Percentiles rank a stretch among this genome's conserved stretches.
phyloP scores from a whole-genome alignment of 2,888 invertebrate genomes.

The Caprella mutica region DNA sequence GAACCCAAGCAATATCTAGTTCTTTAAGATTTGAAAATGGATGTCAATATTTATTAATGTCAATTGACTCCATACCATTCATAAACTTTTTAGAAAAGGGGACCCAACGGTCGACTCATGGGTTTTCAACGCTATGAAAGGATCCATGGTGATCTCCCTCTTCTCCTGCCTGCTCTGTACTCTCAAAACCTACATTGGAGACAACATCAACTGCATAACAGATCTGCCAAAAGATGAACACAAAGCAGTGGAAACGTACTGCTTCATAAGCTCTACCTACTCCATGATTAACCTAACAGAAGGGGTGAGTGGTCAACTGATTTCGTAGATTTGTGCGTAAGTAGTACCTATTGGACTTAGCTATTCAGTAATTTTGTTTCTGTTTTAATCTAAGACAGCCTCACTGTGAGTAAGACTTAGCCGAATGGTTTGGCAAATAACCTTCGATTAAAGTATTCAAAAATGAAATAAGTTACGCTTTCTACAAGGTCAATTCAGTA shows the following conservation, averaged over 20 bases:
- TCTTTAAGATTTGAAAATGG: too few species aligned
- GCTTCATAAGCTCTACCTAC: constrained; percentile 31
- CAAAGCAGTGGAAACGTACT: constrained; percentile 31
- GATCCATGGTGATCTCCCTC: constrained; percentile 17
- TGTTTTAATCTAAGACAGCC: too few species aligned
- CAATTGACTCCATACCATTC: too few species aligned
- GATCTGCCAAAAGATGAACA: constrained; percentile 24
- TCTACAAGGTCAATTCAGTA: too few species aligned
- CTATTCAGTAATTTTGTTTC: too few species aligned
- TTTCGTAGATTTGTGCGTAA: not conserved
- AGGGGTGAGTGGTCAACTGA: constrained; percentile 1
- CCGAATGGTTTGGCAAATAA: too few species aligned
- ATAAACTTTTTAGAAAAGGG: not conserved
- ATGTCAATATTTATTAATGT: too few species aligned
- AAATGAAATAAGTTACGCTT: too few species aligned
- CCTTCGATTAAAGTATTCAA: too few species aligned
- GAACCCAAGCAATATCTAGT: too few species aligned
- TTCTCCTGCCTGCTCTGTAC: constrained; percentile 28
- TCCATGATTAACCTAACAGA: constrained; percentile 14
- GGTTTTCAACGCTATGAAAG: constrained; percentile 9
- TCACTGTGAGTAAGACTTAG: too few species aligned
- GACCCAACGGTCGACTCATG: constrained; percentile 9
- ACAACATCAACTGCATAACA: constrained; percentile 31
- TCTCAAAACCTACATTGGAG: constrained; percentile 30
- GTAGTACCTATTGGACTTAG: too few species aligned